Evolutionary conservation across 2,888 invertebrate genomes (phyloP).

Genomic region (Drosophila birchii): DNA sequence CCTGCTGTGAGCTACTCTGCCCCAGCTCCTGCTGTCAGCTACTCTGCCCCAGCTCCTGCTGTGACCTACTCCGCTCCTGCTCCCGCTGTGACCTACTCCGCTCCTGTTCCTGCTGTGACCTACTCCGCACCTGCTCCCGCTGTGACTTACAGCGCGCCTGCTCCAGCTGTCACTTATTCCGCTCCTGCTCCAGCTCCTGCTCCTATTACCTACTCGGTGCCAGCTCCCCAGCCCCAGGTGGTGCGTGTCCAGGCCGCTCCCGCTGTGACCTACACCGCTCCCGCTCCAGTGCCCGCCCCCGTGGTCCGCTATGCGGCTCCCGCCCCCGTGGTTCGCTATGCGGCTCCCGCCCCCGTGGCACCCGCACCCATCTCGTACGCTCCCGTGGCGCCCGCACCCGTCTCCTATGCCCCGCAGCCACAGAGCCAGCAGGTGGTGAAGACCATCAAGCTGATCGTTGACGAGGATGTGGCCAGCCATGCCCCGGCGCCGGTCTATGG

Average conservation of each 20-base stretch:
- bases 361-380: constrained; percentile 32
- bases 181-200: constrained; percentile 44
- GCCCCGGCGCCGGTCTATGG: constrained; percentile 68
- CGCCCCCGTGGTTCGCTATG: no score
- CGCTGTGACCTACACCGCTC: constrained; percentile 29
- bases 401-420: constrained; percentile 32
- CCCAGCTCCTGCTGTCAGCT: constrained; percentile 40
- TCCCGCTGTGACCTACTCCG: constrained; percentile 31
- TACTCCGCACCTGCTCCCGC: constrained; percentile 32
- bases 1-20: constrained; percentile 32
- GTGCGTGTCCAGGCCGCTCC: constrained; percentile 49
- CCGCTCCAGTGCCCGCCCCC: constrained; percentile 40
- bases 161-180: constrained; percentile 45
- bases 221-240: constrained; percentile 19
- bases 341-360: constrained; percentile 33
- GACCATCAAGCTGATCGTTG: constrained; percentile 74
- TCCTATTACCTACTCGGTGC: constrained; percentile 30
- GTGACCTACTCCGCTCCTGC: constrained; percentile 36
- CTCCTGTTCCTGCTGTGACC: constrained; percentile 42
- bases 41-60: constrained; percentile 39
- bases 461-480: constrained; percentile 54
- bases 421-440: constrained; percentile 70
- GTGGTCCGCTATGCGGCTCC: constrained; percentile 47
- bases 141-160: constrained; percentile 21
- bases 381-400: constrained; percentile 22